Base-by-base conservation (phyloP, 1,140 invertebrate genomes). In the Ooceraea biroi region DNA sequence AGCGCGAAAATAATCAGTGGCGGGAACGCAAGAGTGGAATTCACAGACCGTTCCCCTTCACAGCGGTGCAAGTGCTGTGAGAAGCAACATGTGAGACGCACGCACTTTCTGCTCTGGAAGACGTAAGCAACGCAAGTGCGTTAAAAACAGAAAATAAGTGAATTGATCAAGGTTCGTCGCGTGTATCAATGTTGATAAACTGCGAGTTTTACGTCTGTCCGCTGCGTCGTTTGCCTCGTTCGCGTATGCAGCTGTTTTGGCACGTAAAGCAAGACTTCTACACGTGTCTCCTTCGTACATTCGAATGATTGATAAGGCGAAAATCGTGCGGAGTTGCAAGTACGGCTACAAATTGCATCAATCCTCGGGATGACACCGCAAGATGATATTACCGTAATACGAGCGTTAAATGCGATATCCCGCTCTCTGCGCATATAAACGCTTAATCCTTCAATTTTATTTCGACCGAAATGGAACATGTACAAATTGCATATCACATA, bases 1-100 rank as follows among this genome's bases (percentile, higher is more conserved):
- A 73, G 74, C 30, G 50, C 65, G 27, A 85, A 88, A 88, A 85
- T 88, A 88, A 88, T 77, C 52, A 14, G 22, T 25, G 44, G 8
- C 25, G 25, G 10, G 27, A 46, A n/a, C n/a, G n/a, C n/a, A n/a
- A n/a, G n/a, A n/a, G n/a, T n/a, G n/a, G 80, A 85, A 76, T 65
- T 74, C 58, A 63, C 30, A n/a, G n/a, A n/a, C n/a, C n/a, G n/a
- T n/a, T n/a, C n/a, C n/a, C n/a, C n/a, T 66, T 68, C 36, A 68
- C 17, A 27, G 7, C 10, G 4, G n/a, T n/a, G n/a, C n/a, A n/a
- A n/a, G n/a, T n/a, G n/a, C n/a, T n/a, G n/a, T 36, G 36, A 7
- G 2, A 36, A 19, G 4, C 30, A 12, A 11, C 61, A 3, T 14
- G 30, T 41, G 46, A 19, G 30, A 11, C 14, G 8, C 14, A 19